phyloP scores from a whole-genome alignment of 2,113 vertebrate species.

The Tachysurus vachellii region DNA sequence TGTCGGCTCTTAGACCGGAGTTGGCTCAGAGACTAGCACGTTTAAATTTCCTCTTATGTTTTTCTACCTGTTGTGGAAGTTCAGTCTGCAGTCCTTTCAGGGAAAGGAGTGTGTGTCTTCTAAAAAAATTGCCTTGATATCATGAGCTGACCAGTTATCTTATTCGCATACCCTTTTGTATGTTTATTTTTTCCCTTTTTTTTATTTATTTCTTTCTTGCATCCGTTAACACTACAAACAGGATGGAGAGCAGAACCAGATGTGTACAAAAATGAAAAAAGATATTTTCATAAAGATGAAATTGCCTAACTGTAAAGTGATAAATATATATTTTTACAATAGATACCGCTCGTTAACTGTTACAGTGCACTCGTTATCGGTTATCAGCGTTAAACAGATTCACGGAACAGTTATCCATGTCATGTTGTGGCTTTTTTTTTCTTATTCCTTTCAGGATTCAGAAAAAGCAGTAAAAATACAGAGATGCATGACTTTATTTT shows the following conservation, averaged over 20 bases:
- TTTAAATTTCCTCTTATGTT: conserved; percentile 11
- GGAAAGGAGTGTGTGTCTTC: conserved; percentile 43
- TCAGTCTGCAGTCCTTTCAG: conserved; percentile 50
- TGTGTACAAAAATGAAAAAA: conserved; percentile 52
- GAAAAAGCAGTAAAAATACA: conserved; percentile 24
- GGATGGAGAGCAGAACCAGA: conserved; percentile 53
- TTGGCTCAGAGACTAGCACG: conserved; percentile 23
- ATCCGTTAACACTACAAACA: conserved; percentile 54
- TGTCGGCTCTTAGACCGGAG: conserved; percentile 81
- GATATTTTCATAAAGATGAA: conserved; percentile 57
- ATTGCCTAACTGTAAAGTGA: conserved; percentile 54
- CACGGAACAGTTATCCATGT: conserved; percentile 40
- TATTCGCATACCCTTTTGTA: conserved; percentile 49
- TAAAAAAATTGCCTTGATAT: conserved; percentile 51
- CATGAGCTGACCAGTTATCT: conserved; percentile 47
- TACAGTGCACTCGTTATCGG: conserved; percentile 45
- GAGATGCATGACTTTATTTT: conserved; percentile 34
- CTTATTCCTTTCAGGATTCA: conserved; percentile 25
- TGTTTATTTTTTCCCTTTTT: conserved; percentile 37
- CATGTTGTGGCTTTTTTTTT: neutral
- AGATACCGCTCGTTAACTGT: conserved; percentile 54
- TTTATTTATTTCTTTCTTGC: conserved; percentile 57
- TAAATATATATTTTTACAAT: conserved; percentile 58
- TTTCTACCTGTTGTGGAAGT: conserved; percentile 53
- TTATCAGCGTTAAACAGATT: conserved; percentile 22